Evolutionary conservation across 2,888 invertebrate genomes (phyloP), one percentile per base, ranked within the genome.

Genomic region (Apodemia zela): DNA sequence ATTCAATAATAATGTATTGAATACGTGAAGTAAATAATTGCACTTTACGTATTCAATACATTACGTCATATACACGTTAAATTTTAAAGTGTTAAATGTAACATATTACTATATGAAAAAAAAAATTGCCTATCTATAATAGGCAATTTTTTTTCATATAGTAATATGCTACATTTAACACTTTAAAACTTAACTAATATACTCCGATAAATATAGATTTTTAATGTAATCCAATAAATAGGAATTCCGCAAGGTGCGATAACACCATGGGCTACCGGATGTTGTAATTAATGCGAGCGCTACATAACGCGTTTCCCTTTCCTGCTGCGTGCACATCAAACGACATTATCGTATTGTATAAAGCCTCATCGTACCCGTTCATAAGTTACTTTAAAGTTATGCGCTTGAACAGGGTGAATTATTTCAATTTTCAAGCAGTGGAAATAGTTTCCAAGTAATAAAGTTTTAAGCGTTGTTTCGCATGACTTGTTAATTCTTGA

Each of bases 401-500:
- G 77, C 75, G 72, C 71, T 76, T 70, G 72, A 74, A 76, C 75
- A 69, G 74, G 75, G 75, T 81, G 78, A 86, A 84, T 86, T 84
- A 87, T 87, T 85, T 84, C 82, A 82, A 85, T 83, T 85, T 80
- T 76, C 78, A 81, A 80, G 76, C 74, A 77, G 74, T 77, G 76
- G 72, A 82, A 84, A 85, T 85, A 82, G 80, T 86, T 85, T 77
- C 67, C 72, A 73, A 80, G 79, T 80, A 75, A 76, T 75, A 74
- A 80, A 84, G 80, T 84, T 82, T 84, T 81, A 77, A 78, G 84
- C 78, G 81, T 79, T 80, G 77, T 73, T 78, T 75, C 75, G 79
- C 78, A 76, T 84, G 81, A 80, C 77, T 81, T 75, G 73, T 76
- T 81, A 79, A 74, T 73, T 71, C 74, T 71, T 65, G 69, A 64